A percentile compares a stretch with the other conserved stretches of the same genome.
phyloP scores from a whole-genome alignment of 2,797 vertebrate genomes.

The Anabacerthia variegaticeps region DNA sequence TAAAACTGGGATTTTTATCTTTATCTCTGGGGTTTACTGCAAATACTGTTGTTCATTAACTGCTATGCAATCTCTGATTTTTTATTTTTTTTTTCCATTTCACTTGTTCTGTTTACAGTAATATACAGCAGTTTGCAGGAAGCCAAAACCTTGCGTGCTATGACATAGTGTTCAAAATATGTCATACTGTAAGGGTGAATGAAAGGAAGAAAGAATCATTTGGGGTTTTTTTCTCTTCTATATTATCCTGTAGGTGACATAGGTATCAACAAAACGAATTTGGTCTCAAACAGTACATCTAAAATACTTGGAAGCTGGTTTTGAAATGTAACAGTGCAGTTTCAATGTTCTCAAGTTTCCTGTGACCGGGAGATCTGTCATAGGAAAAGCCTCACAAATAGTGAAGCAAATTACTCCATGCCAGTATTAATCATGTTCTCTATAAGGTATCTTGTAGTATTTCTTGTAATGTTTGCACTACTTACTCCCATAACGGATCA shows the following conservation, averaged over 20 bases:
- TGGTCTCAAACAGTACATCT: neutral
- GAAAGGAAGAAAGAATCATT: neutral
- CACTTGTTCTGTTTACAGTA: neutral
- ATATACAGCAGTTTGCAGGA: neutral
- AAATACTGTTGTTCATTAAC: neutral
- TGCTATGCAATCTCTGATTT: neutral
- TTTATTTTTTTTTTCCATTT: neutral
- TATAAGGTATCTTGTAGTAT: neutral
- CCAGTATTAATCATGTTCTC: neutral
- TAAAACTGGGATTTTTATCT: neutral
- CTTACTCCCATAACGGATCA: neutral
- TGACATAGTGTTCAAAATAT: neutral
- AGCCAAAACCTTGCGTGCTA: neutral
- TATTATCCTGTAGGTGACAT: neutral
- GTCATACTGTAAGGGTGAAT: neutral
- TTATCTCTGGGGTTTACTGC: neutral
- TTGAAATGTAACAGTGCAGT: neutral
- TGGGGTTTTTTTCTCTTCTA: accelerated
- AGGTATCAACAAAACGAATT: neutral
- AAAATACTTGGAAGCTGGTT: neutral
- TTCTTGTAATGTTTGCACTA: neutral
- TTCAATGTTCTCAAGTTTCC: neutral
- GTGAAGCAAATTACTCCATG: neutral
- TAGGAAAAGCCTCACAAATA: neutral
- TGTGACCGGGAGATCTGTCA: neutral